Evolutionary conservation across 2,888 invertebrate species (phyloP).

Genomic region (Lobophora halterata): DNA sequence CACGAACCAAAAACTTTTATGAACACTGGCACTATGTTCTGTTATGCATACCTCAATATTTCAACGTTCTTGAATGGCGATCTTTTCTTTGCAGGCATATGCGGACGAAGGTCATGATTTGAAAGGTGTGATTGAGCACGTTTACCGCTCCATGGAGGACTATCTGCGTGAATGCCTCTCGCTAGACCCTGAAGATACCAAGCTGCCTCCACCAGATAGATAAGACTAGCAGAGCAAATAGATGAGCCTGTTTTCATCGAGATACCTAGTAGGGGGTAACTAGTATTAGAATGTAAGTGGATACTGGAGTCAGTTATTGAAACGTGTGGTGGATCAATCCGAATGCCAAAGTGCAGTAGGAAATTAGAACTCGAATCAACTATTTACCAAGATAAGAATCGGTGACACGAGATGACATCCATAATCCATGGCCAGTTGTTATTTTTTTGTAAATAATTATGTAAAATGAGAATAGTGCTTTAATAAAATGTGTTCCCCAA

Average conservation of each 20-base stretch:
- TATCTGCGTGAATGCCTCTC: slow-evolving; percentile 94
- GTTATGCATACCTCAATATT: background rate
- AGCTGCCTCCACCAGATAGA: slow-evolving; percentile 82
- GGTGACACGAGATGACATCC: background rate
- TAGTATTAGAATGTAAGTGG: background rate
- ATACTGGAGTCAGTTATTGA: background rate
- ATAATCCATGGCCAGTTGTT: slow-evolving; percentile 45
- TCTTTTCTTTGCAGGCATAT: slow-evolving; percentile 85
- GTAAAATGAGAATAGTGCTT: slow-evolving; percentile 74
- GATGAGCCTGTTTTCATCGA: slow-evolving; percentile 1
- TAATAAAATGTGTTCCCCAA: slow-evolving; percentile 73
- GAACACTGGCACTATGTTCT: no score
- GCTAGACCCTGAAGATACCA: slow-evolving; percentile 89
- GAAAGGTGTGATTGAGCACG: slow-evolving; percentile 92
- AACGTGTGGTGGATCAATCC: background rate
- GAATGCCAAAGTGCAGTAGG: no score
- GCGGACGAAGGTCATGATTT: slow-evolving; percentile 95
- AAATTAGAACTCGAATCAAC: background rate
- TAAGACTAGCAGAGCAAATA: slow-evolving; percentile 44
- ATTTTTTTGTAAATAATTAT: slow-evolving; percentile 72
- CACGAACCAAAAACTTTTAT: no score
- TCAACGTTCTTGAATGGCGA: background rate
- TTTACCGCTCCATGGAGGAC: slow-evolving; percentile 96
- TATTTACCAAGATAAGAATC: background rate
- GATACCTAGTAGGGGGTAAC: background rate